phyloP scores from a whole-genome alignment of 1,140 invertebrate genomes.

The Drosophila triauraria region DNA sequence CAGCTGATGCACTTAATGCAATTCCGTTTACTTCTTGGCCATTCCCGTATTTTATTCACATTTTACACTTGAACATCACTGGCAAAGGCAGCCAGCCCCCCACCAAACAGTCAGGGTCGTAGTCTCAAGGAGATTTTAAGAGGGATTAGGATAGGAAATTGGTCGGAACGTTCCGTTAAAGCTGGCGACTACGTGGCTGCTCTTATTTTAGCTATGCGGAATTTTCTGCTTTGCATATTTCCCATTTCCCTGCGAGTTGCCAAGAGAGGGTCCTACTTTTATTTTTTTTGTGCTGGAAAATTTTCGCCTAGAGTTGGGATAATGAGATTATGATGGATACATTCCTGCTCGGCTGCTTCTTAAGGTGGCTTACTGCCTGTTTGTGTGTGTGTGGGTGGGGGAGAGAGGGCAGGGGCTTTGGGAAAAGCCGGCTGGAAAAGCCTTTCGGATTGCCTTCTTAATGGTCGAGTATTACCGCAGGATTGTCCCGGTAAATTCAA shows the following conservation, averaged over 20 bases:
- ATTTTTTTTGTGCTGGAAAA: constrained; percentile 11
- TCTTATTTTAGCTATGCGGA: constrained; percentile 27
- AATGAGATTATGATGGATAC: constrained; percentile 56
- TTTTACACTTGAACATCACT: constrained; percentile 37
- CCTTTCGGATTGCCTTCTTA: constrained; percentile 46
- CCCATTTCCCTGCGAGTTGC: constrained; percentile 33
- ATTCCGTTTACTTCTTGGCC: constrained; percentile 49
- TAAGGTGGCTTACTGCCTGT: constrained; percentile 41
- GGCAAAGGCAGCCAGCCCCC: background rate
- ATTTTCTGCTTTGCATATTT: constrained; percentile 68
- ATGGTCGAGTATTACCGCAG: constrained; percentile 44
- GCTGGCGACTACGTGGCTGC: constrained; percentile 3
- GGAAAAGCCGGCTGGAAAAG: constrained; percentile 38
- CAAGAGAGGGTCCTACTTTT: constrained; percentile 8
- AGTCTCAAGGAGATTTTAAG: constrained; percentile 12
- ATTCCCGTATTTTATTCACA: constrained; percentile 51
- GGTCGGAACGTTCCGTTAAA: constrained; percentile 14
- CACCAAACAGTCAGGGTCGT: constrained; percentile 8
- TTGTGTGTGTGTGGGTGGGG: background rate
- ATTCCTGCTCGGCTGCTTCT: constrained; percentile 41
- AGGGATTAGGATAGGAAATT: constrained; percentile 27
- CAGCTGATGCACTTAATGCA: constrained; percentile 60
- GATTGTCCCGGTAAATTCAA: constrained; percentile 37
- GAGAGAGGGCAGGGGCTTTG: constrained; percentile 15
- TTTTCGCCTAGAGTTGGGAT: constrained; percentile 44